These are phyloP conservation scores for Enteromius unitaeniatus DNA, from an alignment of 2,797 vertebrate genomes.

Conservation along the genomic window DNA sequence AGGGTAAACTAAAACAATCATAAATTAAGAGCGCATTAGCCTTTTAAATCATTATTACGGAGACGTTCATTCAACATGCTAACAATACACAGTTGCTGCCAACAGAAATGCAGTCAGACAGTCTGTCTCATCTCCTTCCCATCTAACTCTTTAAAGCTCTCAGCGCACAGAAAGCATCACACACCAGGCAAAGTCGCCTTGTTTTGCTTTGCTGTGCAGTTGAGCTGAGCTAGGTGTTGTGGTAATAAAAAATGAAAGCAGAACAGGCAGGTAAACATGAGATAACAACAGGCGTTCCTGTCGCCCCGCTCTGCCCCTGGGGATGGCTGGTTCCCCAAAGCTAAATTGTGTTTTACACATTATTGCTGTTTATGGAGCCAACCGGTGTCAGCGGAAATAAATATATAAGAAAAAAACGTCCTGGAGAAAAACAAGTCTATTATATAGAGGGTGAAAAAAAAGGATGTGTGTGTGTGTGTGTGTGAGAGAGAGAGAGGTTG, in stretches of 20 bases:
- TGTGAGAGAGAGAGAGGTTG: slow-evolving; percentile 1
- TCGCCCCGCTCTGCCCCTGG: slow-evolving; percentile 65
- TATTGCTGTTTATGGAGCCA: slow-evolving; percentile 76
- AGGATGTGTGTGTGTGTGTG: slow-evolving; percentile 12
- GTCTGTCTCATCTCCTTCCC: slow-evolving; percentile 24
- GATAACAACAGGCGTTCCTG: slow-evolving; percentile 73
- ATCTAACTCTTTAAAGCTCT: slow-evolving; percentile 26
- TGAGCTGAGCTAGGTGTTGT: slow-evolving; percentile 70
- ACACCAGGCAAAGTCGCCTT: not conserved
- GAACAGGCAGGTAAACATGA: slow-evolving; percentile 73
- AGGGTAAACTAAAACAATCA: not conserved
- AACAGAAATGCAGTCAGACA: slow-evolving; percentile 29
- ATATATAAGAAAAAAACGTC: slow-evolving; percentile 56
- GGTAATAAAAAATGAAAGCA: slow-evolving; percentile 72
- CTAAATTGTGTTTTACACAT: slow-evolving; percentile 79
- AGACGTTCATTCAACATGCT: not conserved
- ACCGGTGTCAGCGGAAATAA: slow-evolving; percentile 73
- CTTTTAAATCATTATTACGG: not conserved
- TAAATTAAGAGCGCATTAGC: not conserved
- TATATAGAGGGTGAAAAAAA: slow-evolving; percentile 48
- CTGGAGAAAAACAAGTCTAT: slow-evolving; percentile 53
- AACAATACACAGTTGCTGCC: not conserved
- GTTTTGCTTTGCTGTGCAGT: slow-evolving; percentile 64
- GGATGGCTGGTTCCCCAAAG: slow-evolving; percentile 69
- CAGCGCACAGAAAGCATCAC: slow-evolving; percentile 1